phyloP scores from a whole-genome alignment of 2,797 vertebrate genomes.

The Acanthurus lineatus region DNA sequence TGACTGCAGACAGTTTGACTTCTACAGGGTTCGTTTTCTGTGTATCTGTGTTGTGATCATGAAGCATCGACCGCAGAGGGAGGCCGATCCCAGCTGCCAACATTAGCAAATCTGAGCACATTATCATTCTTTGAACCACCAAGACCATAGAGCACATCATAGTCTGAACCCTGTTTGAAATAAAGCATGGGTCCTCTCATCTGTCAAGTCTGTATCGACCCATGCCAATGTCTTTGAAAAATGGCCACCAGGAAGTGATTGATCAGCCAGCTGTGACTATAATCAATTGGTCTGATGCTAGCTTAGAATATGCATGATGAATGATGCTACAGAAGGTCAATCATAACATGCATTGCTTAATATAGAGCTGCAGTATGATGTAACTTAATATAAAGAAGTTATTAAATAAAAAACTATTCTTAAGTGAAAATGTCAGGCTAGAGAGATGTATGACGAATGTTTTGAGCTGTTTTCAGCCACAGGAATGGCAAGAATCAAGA shows the following conservation, averaged over 20 bases:
- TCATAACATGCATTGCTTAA: conserved; percentile 10
- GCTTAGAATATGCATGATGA: conserved; percentile 50
- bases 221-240: conserved; percentile 55
- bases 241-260: conserved; percentile 59
- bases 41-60: background rate
- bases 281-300: conserved; percentile 57
- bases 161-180: conserved; percentile 37
- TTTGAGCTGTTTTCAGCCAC: background rate
- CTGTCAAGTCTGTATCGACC: conserved; percentile 56
- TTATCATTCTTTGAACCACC: conserved; percentile 40
- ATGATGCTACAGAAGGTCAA: conserved; percentile 27
- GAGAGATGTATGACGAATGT: background rate
- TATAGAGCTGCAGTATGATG: conserved; percentile 10
- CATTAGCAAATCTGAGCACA: conserved; percentile 25
- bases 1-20: background rate
- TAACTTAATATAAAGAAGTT: background rate
- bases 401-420: background rate
- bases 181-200: conserved; percentile 47
- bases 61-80: conserved; percentile 4
- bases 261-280: conserved; percentile 58
- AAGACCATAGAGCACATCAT: conserved; percentile 21
- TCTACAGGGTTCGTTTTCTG: background rate
- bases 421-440: too few relatives aligned
- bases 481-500: background rate
- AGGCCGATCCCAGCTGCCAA: background rate